Percentiles rank a stretch among this genome's conserved stretches.
Evolutionary conservation across 2,888 invertebrate species (phyloP).

Genomic region (Drosophila melanosoma): DNA sequence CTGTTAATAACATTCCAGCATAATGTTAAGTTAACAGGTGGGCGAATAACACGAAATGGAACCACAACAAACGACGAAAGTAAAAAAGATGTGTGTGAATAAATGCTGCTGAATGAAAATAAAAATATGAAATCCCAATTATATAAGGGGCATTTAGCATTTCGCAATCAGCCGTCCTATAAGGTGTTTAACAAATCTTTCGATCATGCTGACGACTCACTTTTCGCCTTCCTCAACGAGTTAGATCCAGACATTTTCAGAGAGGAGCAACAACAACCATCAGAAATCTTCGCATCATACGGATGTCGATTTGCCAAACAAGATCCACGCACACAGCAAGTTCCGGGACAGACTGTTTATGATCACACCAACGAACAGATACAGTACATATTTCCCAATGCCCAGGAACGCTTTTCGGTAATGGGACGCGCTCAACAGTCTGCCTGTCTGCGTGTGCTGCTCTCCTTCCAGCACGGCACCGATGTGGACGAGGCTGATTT

Average conservation of each 20-base stretch:
- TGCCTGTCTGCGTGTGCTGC: slow-evolving; percentile 67
- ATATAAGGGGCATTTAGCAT: slow-evolving; percentile 44
- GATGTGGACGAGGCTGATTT: slow-evolving; percentile 58
- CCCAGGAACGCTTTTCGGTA: slow-evolving; percentile 44
- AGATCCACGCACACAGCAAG: slow-evolving; percentile 77
- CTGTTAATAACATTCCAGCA: slow-evolving; percentile 26
- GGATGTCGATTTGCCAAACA: slow-evolving; percentile 2
- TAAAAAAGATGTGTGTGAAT: not conserved
- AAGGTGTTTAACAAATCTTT: slow-evolving; percentile 76
- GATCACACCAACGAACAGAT: slow-evolving; percentile 58
- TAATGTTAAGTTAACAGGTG: not conserved
- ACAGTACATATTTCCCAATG: slow-evolving; percentile 57
- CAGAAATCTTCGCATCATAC: slow-evolving; percentile 38
- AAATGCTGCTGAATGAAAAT: not conserved
- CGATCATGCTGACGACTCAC: slow-evolving; percentile 65
- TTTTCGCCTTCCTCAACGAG: slow-evolving; percentile 74
- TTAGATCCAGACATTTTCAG: slow-evolving; percentile 58
- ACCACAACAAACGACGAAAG: slow-evolving; percentile 8
- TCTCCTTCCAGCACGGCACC: slow-evolving; percentile 48
- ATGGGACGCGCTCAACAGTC: slow-evolving; percentile 66
- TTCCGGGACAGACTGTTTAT: slow-evolving; percentile 30
- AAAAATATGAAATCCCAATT: slow-evolving; percentile 28
- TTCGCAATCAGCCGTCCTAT: slow-evolving; percentile 74
- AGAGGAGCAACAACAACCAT: slow-evolving; percentile 36
- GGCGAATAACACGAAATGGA: not conserved